Base-by-base conservation (phyloP, 2,888 invertebrate species). In the Leptinotarsa rubiginosa region DNA sequence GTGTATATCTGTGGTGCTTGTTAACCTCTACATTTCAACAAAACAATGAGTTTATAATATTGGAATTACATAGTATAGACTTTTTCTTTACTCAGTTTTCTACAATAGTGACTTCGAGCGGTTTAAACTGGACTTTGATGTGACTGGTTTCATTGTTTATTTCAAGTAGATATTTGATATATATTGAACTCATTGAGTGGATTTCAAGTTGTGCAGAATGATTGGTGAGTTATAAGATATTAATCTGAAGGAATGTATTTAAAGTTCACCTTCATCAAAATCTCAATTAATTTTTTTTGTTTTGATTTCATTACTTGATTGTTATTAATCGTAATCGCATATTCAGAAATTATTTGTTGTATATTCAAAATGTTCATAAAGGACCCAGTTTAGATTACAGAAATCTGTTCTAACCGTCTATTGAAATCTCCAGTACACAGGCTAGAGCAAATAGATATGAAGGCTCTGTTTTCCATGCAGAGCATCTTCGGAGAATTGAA, bases 1-100 rank as follows among this genome's bases (percentile, higher is more conserved):
- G 7, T 31, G 62, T 31, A 41, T 41, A 62, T 41, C 65, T 65
- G 64, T 64, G 69, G 67, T 73, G 56, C 67, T 41, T 56, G 20
- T 56, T 20, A 50, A 50, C 50, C 56, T 62, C 31, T 22, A 62
- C 7, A 4, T 56, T 56, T 16, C 15, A 10, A 18, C 18, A 3
- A 4, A 56, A 22, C 22, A 56, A 15, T 56, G 20, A 12, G 22
- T 3, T 4, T 15, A 22, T 25, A 15, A 22, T 22, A 56, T 20
- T 56, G 22, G 3, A 41, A 41, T 10, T 31, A 31, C 31, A 7
- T 56, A 18, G 13, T 2, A 56, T 4, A 20, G 0, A 56, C 16
- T 13, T 7, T 22, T 56, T 56, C 22, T 12, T 0, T 31, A 31
- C 7, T 31, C 16, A n/a, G 7, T n/a, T 50, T 7, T n/a, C 16